These are phyloP conservation scores for Phaedon cochleariae DNA, from an alignment of 2,888 invertebrate species.

Conservation along the genomic window DNA sequence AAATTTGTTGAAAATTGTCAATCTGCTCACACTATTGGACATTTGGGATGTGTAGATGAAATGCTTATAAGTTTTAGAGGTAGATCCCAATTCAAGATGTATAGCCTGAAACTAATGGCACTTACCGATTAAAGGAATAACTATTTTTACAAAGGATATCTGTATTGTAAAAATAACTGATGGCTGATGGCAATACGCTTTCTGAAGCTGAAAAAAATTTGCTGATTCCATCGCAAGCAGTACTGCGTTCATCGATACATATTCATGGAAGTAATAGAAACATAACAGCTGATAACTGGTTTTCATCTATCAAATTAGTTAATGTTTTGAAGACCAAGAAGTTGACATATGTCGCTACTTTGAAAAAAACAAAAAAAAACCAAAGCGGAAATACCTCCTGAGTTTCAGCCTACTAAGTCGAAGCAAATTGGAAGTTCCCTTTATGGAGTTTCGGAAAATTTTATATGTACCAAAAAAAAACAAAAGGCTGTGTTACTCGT, in stretches of 20 bases:
- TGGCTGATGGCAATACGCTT: constrained; percentile 47
- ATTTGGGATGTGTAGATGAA: constrained; percentile 44
- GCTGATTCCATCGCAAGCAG: constrained; percentile 24
- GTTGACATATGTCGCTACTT: constrained; percentile 42
- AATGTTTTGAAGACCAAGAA: constrained; percentile 29
- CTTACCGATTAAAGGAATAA: constrained; percentile 44
- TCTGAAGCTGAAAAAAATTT: constrained; percentile 8
- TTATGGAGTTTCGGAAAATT: constrained; percentile 40
- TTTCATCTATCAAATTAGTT: constrained; percentile 40
- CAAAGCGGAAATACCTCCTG: constrained; percentile 45
- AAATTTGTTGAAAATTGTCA: constrained; percentile 29
- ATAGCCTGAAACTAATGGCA: constrained; percentile 52
- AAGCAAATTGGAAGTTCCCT: constrained; percentile 24
- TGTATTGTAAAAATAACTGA: constrained; percentile 48
- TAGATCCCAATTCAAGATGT: constrained; percentile 47
- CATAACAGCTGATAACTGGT: constrained; percentile 44
- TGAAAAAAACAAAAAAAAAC: constrained; percentile 48
- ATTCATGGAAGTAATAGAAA: constrained; percentile 39
- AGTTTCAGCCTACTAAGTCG: constrained; percentile 41
- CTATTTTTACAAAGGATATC: constrained; percentile 47
- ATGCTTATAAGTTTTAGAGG: constrained; percentile 47
- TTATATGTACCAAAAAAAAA: constrained; percentile 14
- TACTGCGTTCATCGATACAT: constrained; percentile 35
- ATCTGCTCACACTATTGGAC: constrained; percentile 14
- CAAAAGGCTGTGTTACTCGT: too few species aligned